These are phyloP conservation scores for Argya squamiceps DNA, from an alignment of 2,797 vertebrate genomes.

Conservation along the genomic window DNA sequence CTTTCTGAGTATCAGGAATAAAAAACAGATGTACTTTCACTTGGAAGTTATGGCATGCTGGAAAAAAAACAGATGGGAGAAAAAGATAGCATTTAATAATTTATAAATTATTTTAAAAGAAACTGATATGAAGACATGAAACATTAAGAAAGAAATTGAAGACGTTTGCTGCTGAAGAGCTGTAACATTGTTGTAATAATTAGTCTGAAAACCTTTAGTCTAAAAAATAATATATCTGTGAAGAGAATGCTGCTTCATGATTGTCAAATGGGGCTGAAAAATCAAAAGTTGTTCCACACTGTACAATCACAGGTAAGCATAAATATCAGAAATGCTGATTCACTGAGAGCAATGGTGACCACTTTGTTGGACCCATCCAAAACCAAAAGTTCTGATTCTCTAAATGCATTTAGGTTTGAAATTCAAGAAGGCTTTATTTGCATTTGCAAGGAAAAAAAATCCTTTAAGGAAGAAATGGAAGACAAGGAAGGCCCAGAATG, in stretches of 20 bases:
- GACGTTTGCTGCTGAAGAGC: neutral
- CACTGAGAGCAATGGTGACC: neutral
- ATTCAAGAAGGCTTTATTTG: neutral
- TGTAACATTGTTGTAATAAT: neutral
- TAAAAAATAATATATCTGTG: neutral
- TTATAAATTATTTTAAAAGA: neutral
- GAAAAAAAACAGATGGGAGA: fast-evolving
- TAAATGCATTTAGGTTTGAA: neutral
- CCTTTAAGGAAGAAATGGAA: neutral
- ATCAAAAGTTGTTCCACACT: neutral
- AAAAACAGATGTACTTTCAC: neutral
- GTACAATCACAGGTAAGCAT: neutral
- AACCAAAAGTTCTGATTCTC: neutral
- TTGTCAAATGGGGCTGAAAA: neutral
- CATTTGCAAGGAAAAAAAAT: neutral
- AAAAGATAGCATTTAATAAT: neutral
- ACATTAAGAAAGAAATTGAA: neutral
- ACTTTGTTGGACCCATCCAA: neutral
- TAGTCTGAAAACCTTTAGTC: neutral
- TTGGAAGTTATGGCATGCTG: neutral
- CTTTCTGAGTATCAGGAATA: neutral
- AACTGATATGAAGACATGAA: neutral
- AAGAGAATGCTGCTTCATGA: neutral
- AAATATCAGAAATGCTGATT: neutral
- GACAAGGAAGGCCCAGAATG: neutral